phyloP scores from a whole-genome alignment of 37 sponge, comb jelly and placozoan species.

The Halichondria panicea region DNA sequence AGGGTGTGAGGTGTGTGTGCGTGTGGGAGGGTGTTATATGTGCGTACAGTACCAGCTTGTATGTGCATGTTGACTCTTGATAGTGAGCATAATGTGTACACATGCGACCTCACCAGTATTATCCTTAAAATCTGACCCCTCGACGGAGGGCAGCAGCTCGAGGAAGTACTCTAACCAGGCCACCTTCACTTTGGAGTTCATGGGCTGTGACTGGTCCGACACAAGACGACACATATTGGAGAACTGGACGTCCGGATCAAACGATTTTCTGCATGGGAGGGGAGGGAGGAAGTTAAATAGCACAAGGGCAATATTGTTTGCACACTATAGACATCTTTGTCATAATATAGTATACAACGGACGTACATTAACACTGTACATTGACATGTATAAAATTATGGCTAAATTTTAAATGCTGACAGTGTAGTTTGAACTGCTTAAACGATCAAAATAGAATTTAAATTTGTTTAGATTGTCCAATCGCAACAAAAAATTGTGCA shows the following conservation, averaged over 20 bases:
- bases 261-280: constrained; percentile 44
- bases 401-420: too few relatives aligned
- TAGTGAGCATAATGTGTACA: not conserved
- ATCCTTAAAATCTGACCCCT: constrained; percentile 63
- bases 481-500: too few relatives aligned
- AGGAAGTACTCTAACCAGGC: constrained; percentile 77
- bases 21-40: not conserved
- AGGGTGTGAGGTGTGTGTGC: constrained; percentile 4
- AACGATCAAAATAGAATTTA: too few relatives aligned
- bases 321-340: too few relatives aligned
- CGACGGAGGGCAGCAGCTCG: constrained; percentile 63
- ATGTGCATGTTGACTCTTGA: not conserved
- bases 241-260: constrained; percentile 68
- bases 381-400: too few relatives aligned
- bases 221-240: constrained; percentile 61
- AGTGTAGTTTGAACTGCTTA: too few relatives aligned
- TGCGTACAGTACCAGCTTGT: not conserved
- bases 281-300: too few relatives aligned
- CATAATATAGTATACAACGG: too few relatives aligned
- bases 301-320: too few relatives aligned
- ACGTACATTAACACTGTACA: too few relatives aligned
- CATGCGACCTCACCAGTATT: constrained; percentile 28
- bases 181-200: constrained; percentile 76
- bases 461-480: too few relatives aligned
- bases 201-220: constrained; percentile 74